Conservation (phyloP, 2,888 invertebrate species). For the Phalera bucephala region DNA sequence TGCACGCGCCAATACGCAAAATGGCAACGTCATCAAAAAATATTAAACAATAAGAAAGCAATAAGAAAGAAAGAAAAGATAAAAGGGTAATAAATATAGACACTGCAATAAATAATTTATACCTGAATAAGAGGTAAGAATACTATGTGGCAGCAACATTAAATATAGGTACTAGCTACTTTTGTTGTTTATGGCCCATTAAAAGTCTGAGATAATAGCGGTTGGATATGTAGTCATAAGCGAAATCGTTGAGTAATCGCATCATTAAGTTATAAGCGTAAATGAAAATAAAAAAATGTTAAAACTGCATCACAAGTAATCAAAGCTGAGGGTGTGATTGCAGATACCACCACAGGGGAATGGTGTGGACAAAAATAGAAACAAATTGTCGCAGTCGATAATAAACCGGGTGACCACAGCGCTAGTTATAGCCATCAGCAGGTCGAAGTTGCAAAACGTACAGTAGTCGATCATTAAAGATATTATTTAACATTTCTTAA, state of each 20-base stretch:
- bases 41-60: too few species aligned
- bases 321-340: slow-evolving; percentile 58
- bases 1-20: too few species aligned
- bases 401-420: slow-evolving; percentile 53
- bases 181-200: too few species aligned
- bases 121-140: too few species aligned
- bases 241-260: slow-evolving; percentile 28
- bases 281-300: slow-evolving; percentile 40
- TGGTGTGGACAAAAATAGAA: slow-evolving; percentile 61
- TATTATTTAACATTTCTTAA: not conserved
- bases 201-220: not conserved
- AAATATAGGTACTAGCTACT: too few species aligned
- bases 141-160: too few species aligned
- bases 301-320: slow-evolving; percentile 48
- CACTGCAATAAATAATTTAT: too few species aligned
- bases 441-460: slow-evolving; percentile 3
- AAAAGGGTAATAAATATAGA: too few species aligned
- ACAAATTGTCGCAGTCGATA: slow-evolving; percentile 65
- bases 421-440: slow-evolving; percentile 24
- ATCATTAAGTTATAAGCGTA: slow-evolving; percentile 56
- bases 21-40: too few species aligned
- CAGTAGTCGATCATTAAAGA: too few species aligned
- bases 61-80: too few species aligned
- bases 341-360: slow-evolving; percentile 56
- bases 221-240: slow-evolving; percentile 7